Evolutionary conservation across 1,140 invertebrate genomes (phyloP), one percentile per base, ranked within the genome.

Genomic region (Drosophila navojoa): DNA sequence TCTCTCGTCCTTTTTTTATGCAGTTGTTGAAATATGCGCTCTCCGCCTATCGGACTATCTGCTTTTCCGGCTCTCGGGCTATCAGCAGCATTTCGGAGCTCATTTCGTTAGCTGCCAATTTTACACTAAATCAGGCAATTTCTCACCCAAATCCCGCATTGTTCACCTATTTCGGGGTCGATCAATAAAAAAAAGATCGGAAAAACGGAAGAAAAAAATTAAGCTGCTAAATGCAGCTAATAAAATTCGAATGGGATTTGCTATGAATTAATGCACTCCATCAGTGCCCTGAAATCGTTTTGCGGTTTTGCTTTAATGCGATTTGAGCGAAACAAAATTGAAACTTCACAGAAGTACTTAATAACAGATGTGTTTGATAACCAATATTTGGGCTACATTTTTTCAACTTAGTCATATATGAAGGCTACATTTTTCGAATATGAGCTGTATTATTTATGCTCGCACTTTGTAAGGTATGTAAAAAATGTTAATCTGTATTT

Each of bases 101-200:
- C 76, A 62, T 72, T 73, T 47, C 29, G 59, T 82, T 71, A 67
- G 19, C 58, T 22, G 25, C 71, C 82, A 86, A 86, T 86, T 86
- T 86, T 79, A 81, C 81, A 86, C 82, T 78, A 86, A 86, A 86
- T 86, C 81, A 52, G 72, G 64, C 81, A 87, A 86, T 86, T 87
- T 86, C 81, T 82, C 86, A 87, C 81, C 82, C 82, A 86, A 87
- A 79, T 82, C 58, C 10, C 59, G 13, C 27, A 47, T 82, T 84
- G 74, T 81, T 70, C 47, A 13, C 35, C 25, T 13, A 9, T 54
- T 50, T 44, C 27, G 50, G 75, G 79, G 76, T 76, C 66, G 81
- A 47, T 62, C 58, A 54, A 16, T 57, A 67, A 63, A 71, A 63
- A 52, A 61, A n/a, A n/a, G n/a, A n/a, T n/a, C 6, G 7, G 32